phyloP scores from a whole-genome alignment of 2,888 invertebrate genomes.

The Pimpla rufipes region DNA sequence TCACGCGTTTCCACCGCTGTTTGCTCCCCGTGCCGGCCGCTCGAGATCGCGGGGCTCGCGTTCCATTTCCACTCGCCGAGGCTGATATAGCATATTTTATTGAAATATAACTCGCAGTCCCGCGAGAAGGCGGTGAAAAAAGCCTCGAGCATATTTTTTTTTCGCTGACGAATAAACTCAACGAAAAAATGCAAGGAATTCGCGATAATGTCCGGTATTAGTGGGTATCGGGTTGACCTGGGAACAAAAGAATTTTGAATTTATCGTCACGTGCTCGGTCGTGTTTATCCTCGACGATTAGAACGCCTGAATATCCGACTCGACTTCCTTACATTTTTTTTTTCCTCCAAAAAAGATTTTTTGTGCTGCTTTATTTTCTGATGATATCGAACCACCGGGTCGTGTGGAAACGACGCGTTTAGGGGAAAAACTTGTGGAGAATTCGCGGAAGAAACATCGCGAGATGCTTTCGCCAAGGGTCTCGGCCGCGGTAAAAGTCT shows the following conservation, averaged over 20 bases:
- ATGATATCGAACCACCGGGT: not conserved
- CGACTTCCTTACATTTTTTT: not conserved
- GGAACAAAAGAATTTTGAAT: conserved; percentile 32
- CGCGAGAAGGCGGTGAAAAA: conserved; percentile 46
- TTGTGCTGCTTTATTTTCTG: conserved; percentile 11
- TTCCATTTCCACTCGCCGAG: conserved; percentile 16
- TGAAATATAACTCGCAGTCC: conserved; percentile 18
- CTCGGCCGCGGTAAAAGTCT: conserved; percentile 77
- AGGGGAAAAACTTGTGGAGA: conserved; percentile 27
- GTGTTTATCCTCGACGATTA: conserved; percentile 52
- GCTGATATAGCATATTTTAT: conserved; percentile 17
- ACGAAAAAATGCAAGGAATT: conserved; percentile 46
- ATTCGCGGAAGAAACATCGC: conserved; percentile 13
- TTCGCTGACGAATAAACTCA: conserved; percentile 18
- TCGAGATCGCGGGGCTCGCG: conserved; percentile 27
- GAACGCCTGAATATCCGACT: conserved; percentile 28
- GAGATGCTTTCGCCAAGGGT: conserved; percentile 4
- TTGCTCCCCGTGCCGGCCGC: conserved; percentile 9
- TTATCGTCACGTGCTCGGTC: conserved; percentile 47
- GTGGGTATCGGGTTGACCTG: not conserved
- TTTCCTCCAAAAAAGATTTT: not conserved
- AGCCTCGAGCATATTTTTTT: conserved; percentile 17
- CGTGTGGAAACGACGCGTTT: not conserved
- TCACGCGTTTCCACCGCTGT: conserved; percentile 56
- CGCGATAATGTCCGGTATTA: conserved; percentile 28